Percentiles rank a stretch among this genome's conserved stretches.
Evolutionary conservation across 2,888 invertebrate genomes (phyloP).

Genomic region (Caenorhabditis auriculariae): DNA sequence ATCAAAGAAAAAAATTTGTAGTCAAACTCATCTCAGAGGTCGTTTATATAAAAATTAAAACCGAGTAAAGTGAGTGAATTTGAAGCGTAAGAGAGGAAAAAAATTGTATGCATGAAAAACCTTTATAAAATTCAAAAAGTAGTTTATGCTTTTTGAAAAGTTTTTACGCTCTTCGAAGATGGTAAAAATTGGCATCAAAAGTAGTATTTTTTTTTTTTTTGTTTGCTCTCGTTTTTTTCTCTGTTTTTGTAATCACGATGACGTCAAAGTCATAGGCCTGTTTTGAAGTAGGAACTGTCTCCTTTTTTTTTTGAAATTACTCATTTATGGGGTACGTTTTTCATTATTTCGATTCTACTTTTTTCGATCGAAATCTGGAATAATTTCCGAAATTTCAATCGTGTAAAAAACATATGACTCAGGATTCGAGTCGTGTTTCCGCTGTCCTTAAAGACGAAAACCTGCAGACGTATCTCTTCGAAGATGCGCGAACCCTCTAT

Average conservation of each 20-base stretch:
- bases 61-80: no score
- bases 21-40: no score
- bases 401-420: no score
- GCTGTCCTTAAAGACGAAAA: constrained; percentile 47
- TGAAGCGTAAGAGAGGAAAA: no score
- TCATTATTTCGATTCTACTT: no score
- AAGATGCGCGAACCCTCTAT: constrained; percentile 84
- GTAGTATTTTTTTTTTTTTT: neutral
- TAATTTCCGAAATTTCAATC: no score
- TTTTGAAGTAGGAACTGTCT: neutral
- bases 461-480: constrained; percentile 72
- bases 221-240: neutral
- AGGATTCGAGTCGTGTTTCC: constrained; percentile 56
- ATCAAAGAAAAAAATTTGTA: neutral
- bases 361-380: no score
- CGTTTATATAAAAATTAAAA: no score
- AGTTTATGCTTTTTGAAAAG: no score
- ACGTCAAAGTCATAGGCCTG: neutral
- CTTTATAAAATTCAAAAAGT: no score
- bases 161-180: neutral
- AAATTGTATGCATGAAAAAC: no score
- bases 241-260: neutral
- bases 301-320: constrained; percentile 2
- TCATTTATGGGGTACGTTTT: no score
- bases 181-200: neutral